Base-by-base conservation (phyloP, 2,113 vertebrate species). In the Nothobranchius kuhntae region DNA sequence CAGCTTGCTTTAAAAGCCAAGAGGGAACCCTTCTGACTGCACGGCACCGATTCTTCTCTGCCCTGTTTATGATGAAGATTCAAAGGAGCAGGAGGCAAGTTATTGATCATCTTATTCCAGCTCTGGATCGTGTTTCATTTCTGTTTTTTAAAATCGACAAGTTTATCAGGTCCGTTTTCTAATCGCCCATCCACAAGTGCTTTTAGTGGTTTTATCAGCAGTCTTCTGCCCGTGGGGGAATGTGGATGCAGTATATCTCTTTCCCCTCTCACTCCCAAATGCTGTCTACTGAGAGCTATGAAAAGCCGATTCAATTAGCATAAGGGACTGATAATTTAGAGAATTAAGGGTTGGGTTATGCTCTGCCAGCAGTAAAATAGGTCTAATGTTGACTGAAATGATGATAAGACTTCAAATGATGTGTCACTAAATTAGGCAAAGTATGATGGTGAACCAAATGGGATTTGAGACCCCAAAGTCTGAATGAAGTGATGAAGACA, bases 231-330 rank as follows among this genome's bases (percentile, higher is more conserved):
- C 59, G 65, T 12, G 47, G 42, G 56, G 36, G 67, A 60, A 30
- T 30, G 30, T 30, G 30, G 30, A 30, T 30, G 30, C 30, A 30
- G 30, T 30, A 30, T 30, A 30, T 1, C 30, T 30, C 30, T 30
- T 3, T 30, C 30, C 30, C 61, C 40, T 72, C 71, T 71, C 61
- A 57, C 35, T 73, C 61, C 59, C 54, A 68, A 11, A 65, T 51
- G 64, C 53, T 48, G 71, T 82, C 80, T 74, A n/a, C 70, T 13
- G 70, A 82, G 77, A 84, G 81, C 77, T 65, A 77, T 87, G 88
- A 87, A 85, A 80, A 77, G 48, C 67, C 73, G 62, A 84, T 88
- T 85, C 54, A 76, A 76, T 86, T 76, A 78, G 72, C 82, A 86
- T 80, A 64, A 76, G 53, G 68, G 68, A 69, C 61, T 80, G 70